These are phyloP conservation scores for Ctenoplectra terminalis DNA, from an alignment of 1,140 invertebrate species.

Conservation along the genomic window DNA sequence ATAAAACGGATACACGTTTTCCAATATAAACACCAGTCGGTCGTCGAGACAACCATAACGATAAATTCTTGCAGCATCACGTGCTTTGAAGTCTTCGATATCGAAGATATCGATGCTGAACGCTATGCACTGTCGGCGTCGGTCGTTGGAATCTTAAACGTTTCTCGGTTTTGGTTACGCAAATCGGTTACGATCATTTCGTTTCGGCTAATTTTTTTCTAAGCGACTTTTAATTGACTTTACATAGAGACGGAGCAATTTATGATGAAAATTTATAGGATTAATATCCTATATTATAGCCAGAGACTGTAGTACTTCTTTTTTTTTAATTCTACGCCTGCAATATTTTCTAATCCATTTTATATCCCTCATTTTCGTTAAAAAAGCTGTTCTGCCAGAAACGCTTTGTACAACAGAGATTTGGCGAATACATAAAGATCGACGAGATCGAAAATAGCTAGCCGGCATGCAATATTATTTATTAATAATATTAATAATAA, in stretches of 20 bases:
- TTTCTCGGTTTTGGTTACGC: no score
- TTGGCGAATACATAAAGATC: no score
- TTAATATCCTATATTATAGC: no score
- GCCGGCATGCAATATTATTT: no score
- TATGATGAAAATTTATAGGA: background rate
- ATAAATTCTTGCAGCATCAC: conserved; percentile 17
- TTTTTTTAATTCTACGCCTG: no score
- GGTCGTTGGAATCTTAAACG: background rate
- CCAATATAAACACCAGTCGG: conserved; percentile 16
- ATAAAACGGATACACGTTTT: conserved; percentile 27
- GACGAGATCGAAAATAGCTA: no score
- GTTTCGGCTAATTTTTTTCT: background rate
- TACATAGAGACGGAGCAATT: background rate
- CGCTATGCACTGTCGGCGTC: background rate
- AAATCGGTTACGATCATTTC: background rate
- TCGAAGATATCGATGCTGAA: background rate
- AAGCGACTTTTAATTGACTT: background rate
- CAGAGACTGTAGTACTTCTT: no score
- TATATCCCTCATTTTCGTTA: no score
- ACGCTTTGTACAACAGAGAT: no score
- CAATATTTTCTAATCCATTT: no score
- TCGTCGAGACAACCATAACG: background rate
- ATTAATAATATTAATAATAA: no score
- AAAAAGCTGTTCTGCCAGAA: no score
- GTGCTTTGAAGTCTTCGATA: background rate